Evolutionary conservation across 2,888 invertebrate genomes (phyloP), one percentile per base, ranked within the genome.

Genomic region (Labia minor): DNA sequence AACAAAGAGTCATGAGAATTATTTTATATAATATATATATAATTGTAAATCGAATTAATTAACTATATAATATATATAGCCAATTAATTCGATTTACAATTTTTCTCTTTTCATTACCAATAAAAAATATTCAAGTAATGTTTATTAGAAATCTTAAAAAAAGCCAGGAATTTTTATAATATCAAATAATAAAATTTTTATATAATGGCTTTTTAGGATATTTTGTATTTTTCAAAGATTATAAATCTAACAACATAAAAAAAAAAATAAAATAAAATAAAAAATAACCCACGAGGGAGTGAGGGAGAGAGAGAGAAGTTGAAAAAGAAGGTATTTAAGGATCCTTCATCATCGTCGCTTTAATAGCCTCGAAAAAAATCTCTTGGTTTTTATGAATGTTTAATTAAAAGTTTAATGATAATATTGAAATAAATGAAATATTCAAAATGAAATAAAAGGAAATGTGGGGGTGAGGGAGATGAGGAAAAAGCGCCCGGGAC

Each of bases 321-420:
- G 14, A n/a, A 49, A 16, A 49, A 11, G 49, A 49, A 49, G n/a
- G 49, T 49, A 49, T 49, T 49, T 49, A 49, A 16, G 16, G 49
- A 16, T n/a, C 49, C 49, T 49, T 49, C 49, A 49, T 49, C 49
- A 49, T 49, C 49, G 16, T 26, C 26, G 26, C 26, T 49, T 49
- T 49, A 49, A 49, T 49, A 49, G 49, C 49, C n/a, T n/a, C 49
- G 14, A 49, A 49, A 4, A 49, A 49, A 11, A 11, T 11, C 14
- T 16, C n/a, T 3, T 3, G 49, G 49, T 14, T 49, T 49, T 49
- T 49, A 49, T 49, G 14, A 49, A 49, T 49, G 49, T 49, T 49
- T 49, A 49, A 49, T 49, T 49, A 49, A 49, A 49, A 49, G 49
- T 49, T 49, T 49, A 49, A 49, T n/a, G 49, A 49, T 49, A 49